Evolutionary conservation across 2,888 invertebrate species (phyloP).

Genomic region (Pyrrhosoma nymphula): DNA sequence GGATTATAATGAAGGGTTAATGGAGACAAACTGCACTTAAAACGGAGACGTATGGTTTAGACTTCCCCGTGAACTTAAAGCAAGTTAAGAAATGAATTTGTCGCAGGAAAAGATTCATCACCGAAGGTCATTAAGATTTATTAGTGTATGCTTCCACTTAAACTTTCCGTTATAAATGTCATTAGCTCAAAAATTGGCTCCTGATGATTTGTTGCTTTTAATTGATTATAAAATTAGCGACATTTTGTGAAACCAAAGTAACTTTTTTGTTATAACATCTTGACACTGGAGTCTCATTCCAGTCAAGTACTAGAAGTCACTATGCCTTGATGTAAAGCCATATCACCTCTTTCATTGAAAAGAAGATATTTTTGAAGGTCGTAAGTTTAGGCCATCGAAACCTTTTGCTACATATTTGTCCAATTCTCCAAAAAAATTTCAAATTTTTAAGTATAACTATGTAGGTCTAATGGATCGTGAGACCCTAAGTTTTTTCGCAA

Average conservation of each 20-base stretch:
- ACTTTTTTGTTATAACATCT: too few relatives aligned
- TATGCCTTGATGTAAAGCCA: too few relatives aligned
- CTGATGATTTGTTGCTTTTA: not conserved
- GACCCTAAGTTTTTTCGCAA: too few relatives aligned
- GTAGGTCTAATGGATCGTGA: too few relatives aligned
- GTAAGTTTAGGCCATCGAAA: too few relatives aligned
- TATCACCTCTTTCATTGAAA: too few relatives aligned
- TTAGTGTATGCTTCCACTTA: not conserved
- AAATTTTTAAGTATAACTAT: too few relatives aligned
- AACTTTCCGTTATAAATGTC: not conserved
- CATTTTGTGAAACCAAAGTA: not conserved
- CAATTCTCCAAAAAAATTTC: too few relatives aligned
- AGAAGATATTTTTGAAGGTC: too few relatives aligned
- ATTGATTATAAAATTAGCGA: constrained; percentile 49
- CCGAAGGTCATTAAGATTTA: not conserved
- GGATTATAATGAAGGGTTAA: constrained; percentile 50
- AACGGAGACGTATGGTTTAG: constrained; percentile 32
- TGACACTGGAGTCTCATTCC: too few relatives aligned
- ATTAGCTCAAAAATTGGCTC: not conserved
- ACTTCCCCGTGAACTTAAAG: not conserved
- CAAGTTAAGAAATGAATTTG: constrained; percentile 49
- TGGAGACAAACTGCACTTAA: constrained; percentile 46
- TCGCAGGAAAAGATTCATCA: not conserved
- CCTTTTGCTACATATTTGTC: too few relatives aligned
- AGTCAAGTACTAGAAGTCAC: too few relatives aligned